phyloP scores from a whole-genome alignment of 2,113 vertebrate species.

The Chaenogobius annularis region DNA sequence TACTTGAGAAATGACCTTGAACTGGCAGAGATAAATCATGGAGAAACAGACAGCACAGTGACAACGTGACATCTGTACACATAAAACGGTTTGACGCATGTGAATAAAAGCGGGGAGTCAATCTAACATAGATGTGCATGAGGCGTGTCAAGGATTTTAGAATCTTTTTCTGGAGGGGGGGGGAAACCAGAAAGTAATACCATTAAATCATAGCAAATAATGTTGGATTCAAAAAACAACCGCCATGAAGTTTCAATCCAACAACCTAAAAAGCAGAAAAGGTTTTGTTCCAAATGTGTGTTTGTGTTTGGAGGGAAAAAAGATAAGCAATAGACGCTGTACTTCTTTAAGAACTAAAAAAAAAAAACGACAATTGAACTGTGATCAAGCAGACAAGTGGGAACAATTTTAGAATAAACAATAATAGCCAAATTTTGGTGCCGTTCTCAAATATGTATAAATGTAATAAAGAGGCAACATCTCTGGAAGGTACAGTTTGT shows the following conservation, averaged over 20 bases:
- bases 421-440: conserved; percentile 8
- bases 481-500: not conserved
- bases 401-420: conserved; percentile 4
- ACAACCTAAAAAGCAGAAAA: not conserved
- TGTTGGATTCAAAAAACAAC: not conserved
- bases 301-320: not conserved
- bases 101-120: conserved; percentile 38
- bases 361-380: not conserved
- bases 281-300: too few relatives aligned
- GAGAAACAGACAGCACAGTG: conserved; percentile 34
- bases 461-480: not conserved
- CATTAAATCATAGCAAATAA: not conserved
- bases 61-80: conserved; percentile 45
- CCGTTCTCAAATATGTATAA: not conserved
- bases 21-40: conserved; percentile 61
- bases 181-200: not conserved
- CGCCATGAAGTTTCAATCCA: not conserved
- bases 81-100: conserved; percentile 36
- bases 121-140: conserved; percentile 23
- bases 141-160: not conserved
- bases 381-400: conserved; percentile 36
- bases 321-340: conserved; percentile 9
- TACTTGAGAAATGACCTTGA: conserved; percentile 67
- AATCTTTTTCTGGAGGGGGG: not conserved
- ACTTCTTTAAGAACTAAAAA: too few relatives aligned